Conservation (phyloP, 2,888 invertebrate species). For the Leptopilina drosophilae region DNA sequence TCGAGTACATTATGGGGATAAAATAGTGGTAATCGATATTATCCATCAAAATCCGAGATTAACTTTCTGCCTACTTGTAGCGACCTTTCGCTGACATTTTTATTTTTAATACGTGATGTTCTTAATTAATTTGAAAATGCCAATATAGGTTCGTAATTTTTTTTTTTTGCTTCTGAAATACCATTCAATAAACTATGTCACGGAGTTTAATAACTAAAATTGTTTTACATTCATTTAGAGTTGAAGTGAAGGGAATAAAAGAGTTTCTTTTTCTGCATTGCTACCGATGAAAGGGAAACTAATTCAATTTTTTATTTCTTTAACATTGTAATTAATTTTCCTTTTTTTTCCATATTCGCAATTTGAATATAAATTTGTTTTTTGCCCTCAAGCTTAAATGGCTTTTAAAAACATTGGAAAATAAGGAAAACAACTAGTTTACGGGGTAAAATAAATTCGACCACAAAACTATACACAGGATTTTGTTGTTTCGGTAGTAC, state of each 20-base stretch:
- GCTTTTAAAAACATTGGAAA: neutral
- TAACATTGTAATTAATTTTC: too few relatives aligned
- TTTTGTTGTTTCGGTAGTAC: neutral
- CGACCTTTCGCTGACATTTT: slow-evolving; percentile 10
- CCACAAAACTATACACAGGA: neutral
- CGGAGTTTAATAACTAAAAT: neutral
- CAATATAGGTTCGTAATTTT: neutral
- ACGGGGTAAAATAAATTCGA: neutral
- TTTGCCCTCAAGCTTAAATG: neutral
- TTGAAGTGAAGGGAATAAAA: neutral
- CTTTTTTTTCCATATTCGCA: neutral
- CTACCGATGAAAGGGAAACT: too few relatives aligned
- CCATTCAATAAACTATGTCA: neutral
- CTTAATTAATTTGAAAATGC: slow-evolving; percentile 7
- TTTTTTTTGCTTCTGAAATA: too few relatives aligned
- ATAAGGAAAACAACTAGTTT: neutral
- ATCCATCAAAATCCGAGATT: slow-evolving; percentile 14
- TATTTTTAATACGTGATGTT: slow-evolving; percentile 2
- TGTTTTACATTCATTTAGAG: neutral
- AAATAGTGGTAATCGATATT: neutral
- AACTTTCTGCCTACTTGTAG: slow-evolving; percentile 11
- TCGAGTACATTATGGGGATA: neutral
- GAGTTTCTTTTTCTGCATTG: too few relatives aligned
- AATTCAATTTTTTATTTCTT: too few relatives aligned
- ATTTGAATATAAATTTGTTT: neutral